Evolutionary conservation across 2,888 invertebrate genomes (phyloP), one percentile per base, ranked within the genome.

Genomic region (Anodontia alba): DNA sequence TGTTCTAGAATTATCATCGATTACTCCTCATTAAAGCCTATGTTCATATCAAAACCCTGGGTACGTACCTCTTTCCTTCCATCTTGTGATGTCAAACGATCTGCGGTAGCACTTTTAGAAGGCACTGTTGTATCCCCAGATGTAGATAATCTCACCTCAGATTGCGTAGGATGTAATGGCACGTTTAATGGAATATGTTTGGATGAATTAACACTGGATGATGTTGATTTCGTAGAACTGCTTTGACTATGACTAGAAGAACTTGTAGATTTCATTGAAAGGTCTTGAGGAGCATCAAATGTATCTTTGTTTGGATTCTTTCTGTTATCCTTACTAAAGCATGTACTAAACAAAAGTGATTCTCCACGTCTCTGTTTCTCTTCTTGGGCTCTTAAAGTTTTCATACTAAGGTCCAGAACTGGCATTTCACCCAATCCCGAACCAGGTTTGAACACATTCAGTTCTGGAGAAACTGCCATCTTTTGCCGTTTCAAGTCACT

Each of bases 371-470:
- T 80, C 23, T 85, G 85, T 36, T 78, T 66, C 8, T 81, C 86
- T 73, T 86, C 86, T 46, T 83, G 83, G 1, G 86, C 86, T 43
- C 86, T 74, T 62, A 90, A 74, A 20, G 91, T 90, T 80, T 91
- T 92, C 90, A 92, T 89, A 82, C 92, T 92, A 38, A 91, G 82
- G 73, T 92, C 92, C 20, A 85, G 72, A 26, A 76, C 81, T 33
- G 85, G 82, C 46, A 75, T 57, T 43, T 85, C 85, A 71, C 57
- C 43, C 49, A 49, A 67, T 17, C 31, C 38, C 7, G 76, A 68
- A 31, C 68, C 26, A 26, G 75, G 67, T 54, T 70, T 42, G 38
- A 46, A 54, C 23, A 26, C 62, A 74, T 54, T 71, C 33, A 76
- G 66, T 57, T 71, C 71, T 38, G 72, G 71, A 66, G 83, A 70